Evolutionary conservation across 30 jellyfish, hydroid and myxozoan genomes (phyloP), one percentile per base, ranked within the genome.

Genomic region (Clytia hemisphaerica): DNA sequence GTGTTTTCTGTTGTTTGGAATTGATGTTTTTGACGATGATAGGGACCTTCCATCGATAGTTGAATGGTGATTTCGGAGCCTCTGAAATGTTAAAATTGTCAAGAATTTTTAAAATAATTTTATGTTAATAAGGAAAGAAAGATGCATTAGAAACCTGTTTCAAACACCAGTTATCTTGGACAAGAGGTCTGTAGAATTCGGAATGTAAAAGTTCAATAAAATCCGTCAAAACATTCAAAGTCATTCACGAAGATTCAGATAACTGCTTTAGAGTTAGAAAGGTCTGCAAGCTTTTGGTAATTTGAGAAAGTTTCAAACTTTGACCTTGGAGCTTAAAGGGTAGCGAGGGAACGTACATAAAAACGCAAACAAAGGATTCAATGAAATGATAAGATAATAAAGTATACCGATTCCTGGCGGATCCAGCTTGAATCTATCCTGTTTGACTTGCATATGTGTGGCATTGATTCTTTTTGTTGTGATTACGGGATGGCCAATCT

Each of bases 401-500:
- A n/a, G n/a, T n/a, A n/a, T n/a, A 74, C 88, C 82, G 15, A 36
- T 25, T 3, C 48, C 50, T 37, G 32, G 28, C 7, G 40, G 32
- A 34, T 69, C 81, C 4, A 69, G 59, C 15, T 53, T 69, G 80
- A 53, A 72, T 16, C 79, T 32, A 35, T 53, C 69, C 28, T 85
- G 96, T 19, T 61, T 4, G 12, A 85, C 12, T 12, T 19, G n/a
- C 2, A 85, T 58, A 30, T 58, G 28, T 14, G 58, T 78, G 49
- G 50, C 48, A 2, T 66, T 36, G 3, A 61, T 40, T 30, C 78
- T 58, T 14, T 62, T 47, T 5, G 71, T 61, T 0, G 92, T 75
- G 67, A 89, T 72, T 63, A 80, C 63, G 25, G 98, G 98, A 63
- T 46, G 82, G 10, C 98, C 98, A 9, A 84, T 82, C 66, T 89